Percentiles rank a stretch among this genome's conserved stretches.
These are phyloP conservation scores for Maconellicoccus hirsutus DNA, from an alignment of 1,140 invertebrate species.

Conservation along the genomic window DNA sequence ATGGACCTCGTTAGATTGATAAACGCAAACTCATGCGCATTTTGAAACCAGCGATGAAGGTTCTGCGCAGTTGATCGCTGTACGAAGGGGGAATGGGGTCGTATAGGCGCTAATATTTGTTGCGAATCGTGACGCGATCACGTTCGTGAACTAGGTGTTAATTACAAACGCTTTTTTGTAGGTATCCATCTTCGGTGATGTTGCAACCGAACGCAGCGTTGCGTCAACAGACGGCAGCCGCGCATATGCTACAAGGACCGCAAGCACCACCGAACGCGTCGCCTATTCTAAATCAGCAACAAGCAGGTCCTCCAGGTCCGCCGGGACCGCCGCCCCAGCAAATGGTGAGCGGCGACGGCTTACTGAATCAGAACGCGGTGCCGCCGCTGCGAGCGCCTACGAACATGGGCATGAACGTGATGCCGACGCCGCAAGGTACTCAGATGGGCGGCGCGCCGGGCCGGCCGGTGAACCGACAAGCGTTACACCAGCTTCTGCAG, in stretches of 20 bases:
- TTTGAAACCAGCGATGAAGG: too few relatives aligned
- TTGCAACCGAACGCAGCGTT: conserved; percentile 27
- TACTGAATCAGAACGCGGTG: conserved; percentile 22
- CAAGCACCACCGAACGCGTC: conserved; percentile 30
- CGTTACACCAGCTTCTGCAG: conserved; percentile 77
- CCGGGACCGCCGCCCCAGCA: conserved; percentile 37
- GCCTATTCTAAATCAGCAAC: conserved; percentile 35
- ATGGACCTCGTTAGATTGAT: too few relatives aligned
- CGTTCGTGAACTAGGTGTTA: too few relatives aligned
- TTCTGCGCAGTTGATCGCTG: too few relatives aligned
- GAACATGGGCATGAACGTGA: conserved; percentile 30
- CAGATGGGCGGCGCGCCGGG: conserved; percentile 24
- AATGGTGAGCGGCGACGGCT: conserved; percentile 36
- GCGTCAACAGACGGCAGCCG: conserved; percentile 23
- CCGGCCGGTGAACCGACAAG: conserved; percentile 47
- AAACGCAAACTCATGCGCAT: too few relatives aligned
- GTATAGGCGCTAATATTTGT: too few relatives aligned
- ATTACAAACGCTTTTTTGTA: conserved; percentile 22
- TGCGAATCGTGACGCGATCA: too few relatives aligned
- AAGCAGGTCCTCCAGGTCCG: conserved; percentile 36
- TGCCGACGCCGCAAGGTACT: conserved; percentile 30
- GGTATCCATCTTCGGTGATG: conserved; percentile 33
- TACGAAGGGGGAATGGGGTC: too few relatives aligned
- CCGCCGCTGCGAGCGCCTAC: conserved; percentile 23
- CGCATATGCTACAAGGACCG: conserved; percentile 28